phyloP scores from a whole-genome alignment of 2,113 vertebrate genomes.

The Penelope pileata region DNA sequence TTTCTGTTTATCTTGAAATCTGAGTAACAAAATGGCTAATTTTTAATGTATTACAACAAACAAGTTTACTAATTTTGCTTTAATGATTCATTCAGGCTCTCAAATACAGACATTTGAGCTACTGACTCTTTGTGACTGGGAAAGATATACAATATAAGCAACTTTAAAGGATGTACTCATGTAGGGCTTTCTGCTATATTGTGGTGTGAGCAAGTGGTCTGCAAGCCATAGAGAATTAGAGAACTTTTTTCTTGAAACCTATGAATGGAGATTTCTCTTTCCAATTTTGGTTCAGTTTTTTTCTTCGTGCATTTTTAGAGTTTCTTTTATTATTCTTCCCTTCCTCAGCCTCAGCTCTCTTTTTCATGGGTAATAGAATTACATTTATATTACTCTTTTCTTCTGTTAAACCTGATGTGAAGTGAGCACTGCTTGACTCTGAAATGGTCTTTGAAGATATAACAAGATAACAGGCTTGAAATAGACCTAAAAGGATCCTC shows the following conservation, averaged over 20 bases:
- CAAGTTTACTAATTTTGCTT: background rate
- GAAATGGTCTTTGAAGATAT: background rate
- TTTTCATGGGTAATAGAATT: background rate
- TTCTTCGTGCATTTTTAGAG: background rate
- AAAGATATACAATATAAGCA: background rate
- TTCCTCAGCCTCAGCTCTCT: background rate
- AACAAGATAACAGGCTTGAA: background rate
- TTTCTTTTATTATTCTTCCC: background rate
- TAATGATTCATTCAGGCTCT: background rate
- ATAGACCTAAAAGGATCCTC: background rate
- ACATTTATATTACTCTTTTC: background rate
- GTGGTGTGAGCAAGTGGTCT: background rate
- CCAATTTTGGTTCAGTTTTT: background rate
- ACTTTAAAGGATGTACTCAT: background rate
- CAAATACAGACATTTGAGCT: background rate
- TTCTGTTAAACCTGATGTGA: background rate
- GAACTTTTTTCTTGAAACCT: background rate
- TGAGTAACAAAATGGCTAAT: background rate
- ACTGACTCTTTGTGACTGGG: background rate
- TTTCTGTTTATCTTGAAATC: background rate
- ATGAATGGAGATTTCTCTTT: background rate
- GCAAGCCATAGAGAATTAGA: background rate
- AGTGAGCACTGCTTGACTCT: background rate
- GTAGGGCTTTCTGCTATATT: background rate
- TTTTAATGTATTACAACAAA: background rate